Evolutionary conservation across 2,113 vertebrate genomes (phyloP).

Genomic region (Crocuta crocuta): DNA sequence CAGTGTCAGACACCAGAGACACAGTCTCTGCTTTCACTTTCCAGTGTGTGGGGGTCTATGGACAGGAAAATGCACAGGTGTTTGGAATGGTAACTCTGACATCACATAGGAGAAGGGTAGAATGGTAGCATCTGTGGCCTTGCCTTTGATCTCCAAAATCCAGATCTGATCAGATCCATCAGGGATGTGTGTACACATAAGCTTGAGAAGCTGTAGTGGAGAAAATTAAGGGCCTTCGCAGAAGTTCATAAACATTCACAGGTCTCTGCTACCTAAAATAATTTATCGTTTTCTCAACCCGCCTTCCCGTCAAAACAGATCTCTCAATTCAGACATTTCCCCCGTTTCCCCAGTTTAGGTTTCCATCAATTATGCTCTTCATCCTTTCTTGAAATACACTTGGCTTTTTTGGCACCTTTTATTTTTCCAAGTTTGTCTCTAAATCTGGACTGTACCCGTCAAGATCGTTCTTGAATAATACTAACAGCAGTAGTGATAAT

Average conservation of each 20-base stretch:
- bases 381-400: neutral
- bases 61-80: neutral
- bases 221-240: neutral
- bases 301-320: neutral
- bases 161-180: neutral
- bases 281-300: neutral
- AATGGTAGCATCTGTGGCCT: neutral
- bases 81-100: neutral
- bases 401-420: neutral
- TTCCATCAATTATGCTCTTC: neutral
- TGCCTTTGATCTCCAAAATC: neutral
- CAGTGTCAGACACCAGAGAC: neutral
- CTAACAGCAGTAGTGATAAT: neutral
- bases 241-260: neutral
- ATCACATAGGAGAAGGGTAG: neutral
- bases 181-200: neutral
- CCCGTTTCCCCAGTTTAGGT: neutral
- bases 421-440: neutral
- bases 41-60: accelerated
- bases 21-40: neutral
- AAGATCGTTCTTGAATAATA: neutral
- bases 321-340: slow-evolving; percentile 1
- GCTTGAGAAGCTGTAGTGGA: neutral
- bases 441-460: neutral
- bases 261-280: neutral